Evolutionary conservation across 2,888 invertebrate species (phyloP).

Genomic region (Pterostichus niger): DNA sequence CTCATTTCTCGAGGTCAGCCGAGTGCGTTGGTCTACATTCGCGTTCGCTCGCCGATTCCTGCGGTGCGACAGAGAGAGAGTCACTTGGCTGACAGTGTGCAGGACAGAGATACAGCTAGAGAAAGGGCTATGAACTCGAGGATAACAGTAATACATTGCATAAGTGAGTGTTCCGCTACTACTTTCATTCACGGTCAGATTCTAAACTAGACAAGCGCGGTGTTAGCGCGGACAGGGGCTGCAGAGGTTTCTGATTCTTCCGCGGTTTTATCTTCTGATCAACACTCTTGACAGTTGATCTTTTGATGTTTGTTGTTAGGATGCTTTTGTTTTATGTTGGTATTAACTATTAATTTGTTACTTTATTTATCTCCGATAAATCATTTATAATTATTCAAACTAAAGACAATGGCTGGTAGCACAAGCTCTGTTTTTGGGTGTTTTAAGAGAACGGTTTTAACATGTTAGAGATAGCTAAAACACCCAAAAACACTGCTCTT

Average conservation of each 20-base stretch:
- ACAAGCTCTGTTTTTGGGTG: too few species aligned
- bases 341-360: too few species aligned
- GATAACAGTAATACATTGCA: slow-evolving; percentile 74
- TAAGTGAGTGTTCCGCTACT: slow-evolving; percentile 73
- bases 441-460: too few species aligned
- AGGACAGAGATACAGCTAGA: slow-evolving; percentile 69
- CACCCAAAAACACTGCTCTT: too few species aligned
- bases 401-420: too few species aligned
- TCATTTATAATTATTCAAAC: too few species aligned
- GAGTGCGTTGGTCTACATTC: slow-evolving; percentile 74
- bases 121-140: slow-evolving; percentile 72
- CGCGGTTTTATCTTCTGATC: slow-evolving; percentile 36
- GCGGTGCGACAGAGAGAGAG: slow-evolving; percentile 69
- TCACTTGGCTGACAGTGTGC: slow-evolving; percentile 50
- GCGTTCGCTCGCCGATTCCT: slow-evolving; percentile 69
- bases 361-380: too few species aligned
- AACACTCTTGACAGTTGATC: slow-evolving; percentile 12
- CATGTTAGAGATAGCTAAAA: too few species aligned
- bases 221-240: background rate
- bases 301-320: slow-evolving; percentile 15
- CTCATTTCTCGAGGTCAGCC: slow-evolving; percentile 74
- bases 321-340: background rate
- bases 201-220: slow-evolving; percentile 57
- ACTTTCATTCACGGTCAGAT: slow-evolving; percentile 73
- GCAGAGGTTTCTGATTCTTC: slow-evolving; percentile 34